Percentiles rank a stretch among this genome's conserved stretches.
phyloP scores from a whole-genome alignment of 2,797 vertebrate genomes.

The Antennarius maculatus region DNA sequence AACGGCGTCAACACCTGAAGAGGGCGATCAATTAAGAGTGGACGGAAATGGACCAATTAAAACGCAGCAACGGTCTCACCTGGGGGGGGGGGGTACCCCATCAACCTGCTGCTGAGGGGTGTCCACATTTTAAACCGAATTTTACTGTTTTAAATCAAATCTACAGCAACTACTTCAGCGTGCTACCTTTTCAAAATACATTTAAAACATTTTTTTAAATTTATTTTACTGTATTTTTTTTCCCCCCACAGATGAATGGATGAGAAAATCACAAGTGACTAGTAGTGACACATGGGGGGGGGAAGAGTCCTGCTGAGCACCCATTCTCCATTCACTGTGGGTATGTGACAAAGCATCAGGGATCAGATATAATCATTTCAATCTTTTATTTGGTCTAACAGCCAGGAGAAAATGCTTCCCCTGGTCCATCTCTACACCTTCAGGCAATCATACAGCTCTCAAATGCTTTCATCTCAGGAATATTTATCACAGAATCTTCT shows the following conservation, averaged over 20 bases:
- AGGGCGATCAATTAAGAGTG: conserved; percentile 52
- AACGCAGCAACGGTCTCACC: not conserved
- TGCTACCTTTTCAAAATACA: conserved; percentile 22
- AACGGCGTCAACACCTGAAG: conserved; percentile 12
- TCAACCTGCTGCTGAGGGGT: too few relatives aligned
- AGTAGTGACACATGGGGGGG: conserved; percentile 24
- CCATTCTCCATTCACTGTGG: conserved; percentile 59
- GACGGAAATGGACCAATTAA: conserved; percentile 52
- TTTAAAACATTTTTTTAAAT: too few relatives aligned
- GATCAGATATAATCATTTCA: conserved; percentile 57
- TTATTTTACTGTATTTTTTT: conserved; percentile 20
- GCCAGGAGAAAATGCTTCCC: conserved; percentile 41
- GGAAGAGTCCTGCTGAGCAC: conserved; percentile 31
- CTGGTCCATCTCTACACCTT: conserved; percentile 25
- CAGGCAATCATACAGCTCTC: conserved; percentile 39
- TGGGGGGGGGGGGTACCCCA: too few relatives aligned
- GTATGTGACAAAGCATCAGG: conserved; percentile 55
- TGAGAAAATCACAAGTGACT: conserved; percentile 51
- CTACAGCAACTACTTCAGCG: conserved; percentile 17
- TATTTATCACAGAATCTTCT: conserved; percentile 33
- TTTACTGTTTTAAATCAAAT: conserved; percentile 3
- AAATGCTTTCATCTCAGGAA: conserved; percentile 45
- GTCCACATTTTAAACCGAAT: too few relatives aligned
- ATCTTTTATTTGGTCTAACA: conserved; percentile 40
- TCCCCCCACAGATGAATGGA: conserved; percentile 11